Evolutionary conservation across 1,140 invertebrate species (phyloP), one percentile per base, ranked within the genome.

Genomic region (Zaprionus vittiger): DNA sequence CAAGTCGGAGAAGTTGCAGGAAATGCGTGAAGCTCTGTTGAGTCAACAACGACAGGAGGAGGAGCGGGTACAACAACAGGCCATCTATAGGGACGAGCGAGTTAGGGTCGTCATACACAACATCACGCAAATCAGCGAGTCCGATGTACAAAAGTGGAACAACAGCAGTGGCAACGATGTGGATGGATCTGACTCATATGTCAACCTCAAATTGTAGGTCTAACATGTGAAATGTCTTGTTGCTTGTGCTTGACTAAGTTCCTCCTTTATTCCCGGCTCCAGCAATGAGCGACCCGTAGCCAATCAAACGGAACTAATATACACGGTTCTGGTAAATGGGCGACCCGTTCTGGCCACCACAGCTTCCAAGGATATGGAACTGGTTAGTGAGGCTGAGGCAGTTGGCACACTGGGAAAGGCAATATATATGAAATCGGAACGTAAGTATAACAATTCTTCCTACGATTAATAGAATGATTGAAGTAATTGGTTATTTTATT

Each of bases 351-450:
- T 96, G 26, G 96, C 97, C 0, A 94, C 94, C 11, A 96, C 95
- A 1, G 97, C 97, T 0, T 96, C 96, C 4, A 95, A 95, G 61
- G 97, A 97, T 80, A 97, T 97, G 96, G 93, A 94, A 47, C 93
- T 97, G 6, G 94, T 97, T 4, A 94, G 95, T 0, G 95, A 96
- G 41, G 95, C 95, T 11, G 97, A 97, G 92, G 96, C 96, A 1
- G 94, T 95, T 0, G 93, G 94, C n/a, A 95, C 96, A 70, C 93
- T 97, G 31, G 96, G 96, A 7, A 95, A 95, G 44, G 94, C 96
- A 0, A 95, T 97, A n/a, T 94, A 96, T 15, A 96, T 96, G 69
- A 97, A 97, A 93, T 96, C 96, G 60, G 96, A 97, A 94, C 96
- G 96, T 97, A 94, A 95, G 95, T 93, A 62, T 2, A 5, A 9